phyloP scores from a whole-genome alignment of 2,797 vertebrate genomes.

The Anguilla megastoma region DNA sequence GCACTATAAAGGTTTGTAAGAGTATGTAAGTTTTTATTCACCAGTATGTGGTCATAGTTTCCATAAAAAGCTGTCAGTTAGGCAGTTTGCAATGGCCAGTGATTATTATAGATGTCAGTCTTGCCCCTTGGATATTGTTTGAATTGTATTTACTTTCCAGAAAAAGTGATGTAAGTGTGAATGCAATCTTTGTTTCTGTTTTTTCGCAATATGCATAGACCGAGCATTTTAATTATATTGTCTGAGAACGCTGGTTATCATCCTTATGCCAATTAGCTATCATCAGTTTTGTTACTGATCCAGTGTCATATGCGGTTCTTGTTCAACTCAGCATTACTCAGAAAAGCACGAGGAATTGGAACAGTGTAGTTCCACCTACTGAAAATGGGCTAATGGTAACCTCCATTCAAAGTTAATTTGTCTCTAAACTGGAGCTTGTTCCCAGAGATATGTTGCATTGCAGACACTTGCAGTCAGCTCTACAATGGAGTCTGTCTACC shows the following conservation, averaged over 20 bases:
- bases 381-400: not conserved
- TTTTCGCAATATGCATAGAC: not conserved
- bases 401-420: not conserved
- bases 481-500: slow-evolving; percentile 3
- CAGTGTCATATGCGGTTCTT: not conserved
- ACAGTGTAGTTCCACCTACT: not conserved
- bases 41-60: not conserved
- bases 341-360: not conserved
- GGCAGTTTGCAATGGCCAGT: not conserved
- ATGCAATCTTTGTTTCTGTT: not conserved
- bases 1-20: too few species aligned
- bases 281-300: not conserved
- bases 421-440: not conserved
- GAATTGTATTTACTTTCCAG: not conserved
- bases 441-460: not conserved
- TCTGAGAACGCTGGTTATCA: not conserved
- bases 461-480: not conserved
- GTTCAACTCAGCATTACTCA: not conserved
- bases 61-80: not conserved
- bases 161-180: not conserved
- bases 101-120: not conserved
- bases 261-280: not conserved
- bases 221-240: not conserved
- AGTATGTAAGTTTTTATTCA: not conserved
- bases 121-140: not conserved